Conservation (phyloP, 2,797 vertebrate species). For the Takifugu rubripes region DNA sequence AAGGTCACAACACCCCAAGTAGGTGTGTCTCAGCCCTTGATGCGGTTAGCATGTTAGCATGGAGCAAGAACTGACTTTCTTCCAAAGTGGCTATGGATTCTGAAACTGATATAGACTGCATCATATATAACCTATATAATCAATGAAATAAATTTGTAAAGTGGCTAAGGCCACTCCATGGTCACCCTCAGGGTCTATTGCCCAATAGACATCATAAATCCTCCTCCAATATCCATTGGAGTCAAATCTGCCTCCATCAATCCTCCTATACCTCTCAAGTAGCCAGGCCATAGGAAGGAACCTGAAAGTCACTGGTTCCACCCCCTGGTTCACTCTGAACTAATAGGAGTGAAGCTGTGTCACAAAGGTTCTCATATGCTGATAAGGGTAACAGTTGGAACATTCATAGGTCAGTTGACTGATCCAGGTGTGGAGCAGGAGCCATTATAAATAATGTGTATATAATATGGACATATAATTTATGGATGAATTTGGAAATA, state of each 20-base stretch:
- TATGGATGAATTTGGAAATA: no score
- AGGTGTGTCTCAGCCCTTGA: no score
- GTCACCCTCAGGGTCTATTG: slow-evolving; percentile 59
- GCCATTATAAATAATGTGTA: not conserved
- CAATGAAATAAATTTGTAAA: slow-evolving; percentile 32
- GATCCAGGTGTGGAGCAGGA: slow-evolving; percentile 23
- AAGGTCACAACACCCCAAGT: no score
- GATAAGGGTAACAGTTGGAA: slow-evolving; percentile 42
- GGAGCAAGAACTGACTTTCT: not conserved
- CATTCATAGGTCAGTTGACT: slow-evolving; percentile 33
- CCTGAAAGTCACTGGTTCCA: slow-evolving; percentile 32
- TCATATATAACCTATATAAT: slow-evolving; percentile 7
- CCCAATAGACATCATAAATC: slow-evolving; percentile 52
- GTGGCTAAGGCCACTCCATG: slow-evolving; percentile 41
- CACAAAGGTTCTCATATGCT: slow-evolving; percentile 29
- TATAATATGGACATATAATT: no score
- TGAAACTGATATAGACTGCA: slow-evolving; percentile 10
- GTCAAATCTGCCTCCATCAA: slow-evolving; percentile 47
- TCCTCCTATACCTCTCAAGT: slow-evolving; percentile 30
- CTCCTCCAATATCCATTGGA: slow-evolving; percentile 37
- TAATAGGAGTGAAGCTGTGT: slow-evolving; percentile 20
- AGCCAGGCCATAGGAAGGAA: slow-evolving; percentile 32
- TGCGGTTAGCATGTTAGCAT: no score
- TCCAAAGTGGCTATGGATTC: slow-evolving; percentile 30
- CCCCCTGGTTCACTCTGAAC: slow-evolving; percentile 36